These are phyloP conservation scores for Malurus alboscapulatus DNA, from an alignment of 2,113 vertebrate genomes.

Conservation along the genomic window DNA sequence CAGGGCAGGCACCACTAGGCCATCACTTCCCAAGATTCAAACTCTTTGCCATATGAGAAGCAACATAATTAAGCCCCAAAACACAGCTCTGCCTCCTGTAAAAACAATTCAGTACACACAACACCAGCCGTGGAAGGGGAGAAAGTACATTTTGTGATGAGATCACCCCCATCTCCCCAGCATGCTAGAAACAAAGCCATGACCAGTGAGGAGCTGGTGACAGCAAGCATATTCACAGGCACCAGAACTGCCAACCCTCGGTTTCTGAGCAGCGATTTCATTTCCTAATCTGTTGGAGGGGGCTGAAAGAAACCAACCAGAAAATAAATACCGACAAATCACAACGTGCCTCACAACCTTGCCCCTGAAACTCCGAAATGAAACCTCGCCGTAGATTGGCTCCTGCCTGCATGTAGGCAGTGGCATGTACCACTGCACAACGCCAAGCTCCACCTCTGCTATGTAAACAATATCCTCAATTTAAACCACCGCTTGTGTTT, in stretches of 20 bases:
- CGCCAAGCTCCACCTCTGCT: constrained; percentile 52
- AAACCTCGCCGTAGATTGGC: constrained; percentile 27
- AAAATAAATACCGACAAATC: constrained; percentile 53
- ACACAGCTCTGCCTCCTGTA: neutral
- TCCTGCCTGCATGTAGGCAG: constrained; percentile 10
- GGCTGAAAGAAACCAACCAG: constrained; percentile 20
- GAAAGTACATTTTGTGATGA: neutral
- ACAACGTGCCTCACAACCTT: neutral
- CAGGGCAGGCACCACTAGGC: neutral
- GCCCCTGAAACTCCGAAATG: neutral
- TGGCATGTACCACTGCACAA: neutral
- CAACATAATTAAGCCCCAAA: neutral
- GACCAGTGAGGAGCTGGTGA: neutral
- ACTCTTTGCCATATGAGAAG: neutral
- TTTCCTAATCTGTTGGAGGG: constrained; percentile 51
- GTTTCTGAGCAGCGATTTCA: constrained; percentile 9
- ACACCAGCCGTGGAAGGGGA: neutral
- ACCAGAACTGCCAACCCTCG: neutral
- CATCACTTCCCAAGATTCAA: neutral
- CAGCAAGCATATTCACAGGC: neutral
- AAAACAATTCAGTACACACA: neutral
- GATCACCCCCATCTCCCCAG: neutral
- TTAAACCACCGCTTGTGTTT: constrained; percentile 31
- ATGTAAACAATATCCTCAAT: constrained; percentile 67
- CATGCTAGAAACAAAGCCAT: neutral